Evolutionary conservation across 2,888 invertebrate species (phyloP).

Genomic region (Oscheius myriophilus): DNA sequence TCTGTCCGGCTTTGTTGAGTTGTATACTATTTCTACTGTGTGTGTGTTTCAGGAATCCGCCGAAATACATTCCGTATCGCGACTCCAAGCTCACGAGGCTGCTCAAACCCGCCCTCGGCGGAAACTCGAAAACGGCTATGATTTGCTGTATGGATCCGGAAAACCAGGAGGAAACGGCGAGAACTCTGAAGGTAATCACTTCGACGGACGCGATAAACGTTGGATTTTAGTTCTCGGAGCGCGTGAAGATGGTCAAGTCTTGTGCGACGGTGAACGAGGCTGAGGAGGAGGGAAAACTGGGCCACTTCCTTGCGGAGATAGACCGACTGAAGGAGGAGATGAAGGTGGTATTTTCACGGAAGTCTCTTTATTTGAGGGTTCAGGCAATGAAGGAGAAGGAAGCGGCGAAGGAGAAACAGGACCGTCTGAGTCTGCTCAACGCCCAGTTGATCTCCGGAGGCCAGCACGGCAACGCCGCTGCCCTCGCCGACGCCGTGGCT

Average conservation of each 20-base stretch:
- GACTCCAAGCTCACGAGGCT: slow-evolving; percentile 30
- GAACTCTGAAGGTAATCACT: slow-evolving; percentile 23
- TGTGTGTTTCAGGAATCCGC: slow-evolving; percentile 14
- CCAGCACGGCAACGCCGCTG: too few species aligned
- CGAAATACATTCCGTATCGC: slow-evolving; percentile 21
- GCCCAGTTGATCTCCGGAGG: slow-evolving; percentile 7
- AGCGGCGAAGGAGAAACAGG: slow-evolving; percentile 8
- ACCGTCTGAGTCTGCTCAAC: slow-evolving; percentile 1
- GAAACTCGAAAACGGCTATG: slow-evolving; percentile 26
- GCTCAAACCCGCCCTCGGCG: slow-evolving; percentile 29
- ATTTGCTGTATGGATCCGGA: slow-evolving; percentile 28
- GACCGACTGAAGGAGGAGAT: slow-evolving; percentile 20
- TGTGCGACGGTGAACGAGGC: slow-evolving; percentile 18
- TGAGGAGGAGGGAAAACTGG: slow-evolving; percentile 25
- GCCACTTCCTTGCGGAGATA: slow-evolving; percentile 24
- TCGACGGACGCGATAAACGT: not conserved
- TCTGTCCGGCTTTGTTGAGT: too few species aligned
- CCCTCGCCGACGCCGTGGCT: too few species aligned
- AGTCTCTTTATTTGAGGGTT: not conserved
- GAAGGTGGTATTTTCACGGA: not conserved
- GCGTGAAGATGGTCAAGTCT: slow-evolving; percentile 27
- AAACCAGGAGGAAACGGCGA: slow-evolving; percentile 11
- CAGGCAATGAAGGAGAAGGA: slow-evolving; percentile 3
- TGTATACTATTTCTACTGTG: too few species aligned
- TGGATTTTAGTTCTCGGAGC: slow-evolving; percentile 28